Conservation (phyloP, 2,888 invertebrate genomes). For the Rapana venosa region DNA sequence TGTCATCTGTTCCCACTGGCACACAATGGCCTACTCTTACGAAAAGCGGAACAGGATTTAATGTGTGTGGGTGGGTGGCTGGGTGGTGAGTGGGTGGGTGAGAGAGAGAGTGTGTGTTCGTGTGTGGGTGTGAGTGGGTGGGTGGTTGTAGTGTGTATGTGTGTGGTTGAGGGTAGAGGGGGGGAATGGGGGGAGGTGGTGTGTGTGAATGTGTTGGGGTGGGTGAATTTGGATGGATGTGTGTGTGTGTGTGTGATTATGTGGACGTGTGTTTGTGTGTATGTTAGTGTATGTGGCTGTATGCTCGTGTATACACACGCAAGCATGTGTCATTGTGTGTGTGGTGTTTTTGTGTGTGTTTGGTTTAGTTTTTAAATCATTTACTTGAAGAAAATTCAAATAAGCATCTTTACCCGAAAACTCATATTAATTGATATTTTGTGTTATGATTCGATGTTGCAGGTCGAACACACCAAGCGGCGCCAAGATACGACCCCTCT, state of each 20-base stretch:
- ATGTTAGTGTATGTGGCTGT: not conserved
- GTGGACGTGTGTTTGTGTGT: not conserved
- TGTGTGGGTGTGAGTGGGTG: not conserved
- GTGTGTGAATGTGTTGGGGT: not conserved
- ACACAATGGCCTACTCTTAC: no score
- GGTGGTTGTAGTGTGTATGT: not conserved
- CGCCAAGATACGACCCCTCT: slow-evolving; percentile 21
- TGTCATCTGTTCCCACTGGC: no score
- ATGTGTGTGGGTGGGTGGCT: no score
- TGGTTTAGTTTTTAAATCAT: no score
- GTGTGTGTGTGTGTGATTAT: not conserved
- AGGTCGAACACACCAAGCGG: slow-evolving; percentile 12
- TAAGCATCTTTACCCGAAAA: no score
- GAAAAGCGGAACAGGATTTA: no score
- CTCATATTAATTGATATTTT: no score
- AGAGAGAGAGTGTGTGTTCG: not conserved
- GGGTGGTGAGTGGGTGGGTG: no score
- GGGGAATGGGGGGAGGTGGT: not conserved
- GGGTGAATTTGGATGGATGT: not conserved
- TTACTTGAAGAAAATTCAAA: no score
- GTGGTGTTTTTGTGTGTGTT: no score
- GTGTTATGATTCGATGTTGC: not conserved
- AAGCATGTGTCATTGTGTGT: slow-evolving; percentile 10
- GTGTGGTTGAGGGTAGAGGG: not conserved
- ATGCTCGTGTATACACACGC: no score